These are phyloP conservation scores for Saccopteryx leptura DNA, from an alignment of 2,113 vertebrate species.

Conservation along the genomic window DNA sequence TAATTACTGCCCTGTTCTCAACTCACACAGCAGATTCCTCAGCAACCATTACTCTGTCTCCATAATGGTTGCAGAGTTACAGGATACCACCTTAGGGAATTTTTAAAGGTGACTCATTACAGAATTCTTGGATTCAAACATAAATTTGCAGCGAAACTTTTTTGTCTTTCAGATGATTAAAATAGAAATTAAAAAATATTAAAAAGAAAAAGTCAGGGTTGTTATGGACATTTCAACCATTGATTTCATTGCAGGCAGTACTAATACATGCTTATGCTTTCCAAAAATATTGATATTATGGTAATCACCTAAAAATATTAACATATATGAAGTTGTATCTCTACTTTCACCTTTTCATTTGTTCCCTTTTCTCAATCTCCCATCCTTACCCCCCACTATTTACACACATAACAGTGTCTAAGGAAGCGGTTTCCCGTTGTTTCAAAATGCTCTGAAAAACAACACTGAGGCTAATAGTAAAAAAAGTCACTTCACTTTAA, in stretches of 20 bases:
- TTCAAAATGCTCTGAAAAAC: conserved; percentile 43
- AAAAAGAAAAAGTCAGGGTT: neutral
- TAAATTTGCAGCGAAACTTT: neutral
- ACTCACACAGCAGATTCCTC: conserved; percentile 67
- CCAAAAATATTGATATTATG: neutral
- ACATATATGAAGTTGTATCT: neutral
- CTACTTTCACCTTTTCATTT: neutral
- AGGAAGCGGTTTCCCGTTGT: neutral
- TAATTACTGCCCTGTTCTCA: conserved; percentile 87
- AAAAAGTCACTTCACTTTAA: neutral
- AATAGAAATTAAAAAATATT: neutral
- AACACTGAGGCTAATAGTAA: conserved; percentile 36
- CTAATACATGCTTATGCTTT: neutral
- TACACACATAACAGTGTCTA: neutral
- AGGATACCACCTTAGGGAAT: conserved; percentile 52
- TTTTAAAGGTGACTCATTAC: conserved; percentile 62
- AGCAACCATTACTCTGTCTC: conserved; percentile 22
- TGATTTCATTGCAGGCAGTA: neutral
- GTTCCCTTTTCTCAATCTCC: neutral
- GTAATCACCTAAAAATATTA: neutral
- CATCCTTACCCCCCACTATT: neutral
- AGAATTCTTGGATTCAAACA: neutral
- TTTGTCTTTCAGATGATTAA: conserved; percentile 23
- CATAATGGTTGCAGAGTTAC: conserved; percentile 24
- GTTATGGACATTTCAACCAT: neutral